Percentiles rank a stretch among this genome's conserved stretches.
These are phyloP conservation scores for Aurelia sp. DNA, from an alignment of 30 jellyfish, hydroid and myxozoan genomes.

Conservation along the genomic window DNA sequence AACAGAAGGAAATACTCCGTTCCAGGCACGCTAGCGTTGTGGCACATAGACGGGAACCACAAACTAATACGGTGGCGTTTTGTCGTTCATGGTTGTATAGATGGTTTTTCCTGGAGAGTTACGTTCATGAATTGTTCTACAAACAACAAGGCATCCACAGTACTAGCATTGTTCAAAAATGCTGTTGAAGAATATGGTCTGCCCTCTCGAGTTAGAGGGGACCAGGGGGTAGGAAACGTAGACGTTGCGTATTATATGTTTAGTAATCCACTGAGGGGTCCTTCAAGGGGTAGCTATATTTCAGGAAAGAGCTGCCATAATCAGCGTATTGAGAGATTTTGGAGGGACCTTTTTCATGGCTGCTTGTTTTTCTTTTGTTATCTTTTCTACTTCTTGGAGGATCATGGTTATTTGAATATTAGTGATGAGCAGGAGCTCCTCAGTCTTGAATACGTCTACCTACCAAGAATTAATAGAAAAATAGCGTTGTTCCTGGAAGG, in stretches of 20 bases:
- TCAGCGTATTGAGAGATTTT: constrained; percentile 44
- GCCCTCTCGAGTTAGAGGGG: constrained; percentile 53
- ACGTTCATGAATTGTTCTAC: constrained; percentile 25
- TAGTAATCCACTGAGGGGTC: constrained; percentile 49
- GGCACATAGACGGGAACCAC: constrained; percentile 59
- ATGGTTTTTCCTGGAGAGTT: constrained; percentile 27
- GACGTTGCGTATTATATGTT: constrained; percentile 50
- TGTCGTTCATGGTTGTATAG: constrained; percentile 57
- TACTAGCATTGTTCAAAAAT: background rate
- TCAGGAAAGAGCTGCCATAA: constrained; percentile 66
- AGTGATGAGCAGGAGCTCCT: constrained; percentile 12
- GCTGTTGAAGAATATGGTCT: constrained; percentile 31
- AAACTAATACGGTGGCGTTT: constrained; percentile 44
- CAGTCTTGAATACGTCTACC: constrained; percentile 10
- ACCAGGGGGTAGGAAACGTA: constrained; percentile 53
- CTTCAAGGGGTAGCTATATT: constrained; percentile 53
- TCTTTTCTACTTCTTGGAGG: constrained; percentile 18
- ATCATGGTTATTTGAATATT: background rate
- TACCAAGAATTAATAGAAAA: constrained; percentile 27
- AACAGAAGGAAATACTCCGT: constrained; percentile 35
- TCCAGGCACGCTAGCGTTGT: constrained; percentile 44
- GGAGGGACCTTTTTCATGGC: constrained; percentile 48
- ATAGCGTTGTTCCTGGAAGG: constrained; percentile 22
- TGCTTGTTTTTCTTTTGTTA: constrained; percentile 7
- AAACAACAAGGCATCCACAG: constrained; percentile 38